Conservation (phyloP, 2,888 invertebrate species). For the Schizaphis graminum region DNA sequence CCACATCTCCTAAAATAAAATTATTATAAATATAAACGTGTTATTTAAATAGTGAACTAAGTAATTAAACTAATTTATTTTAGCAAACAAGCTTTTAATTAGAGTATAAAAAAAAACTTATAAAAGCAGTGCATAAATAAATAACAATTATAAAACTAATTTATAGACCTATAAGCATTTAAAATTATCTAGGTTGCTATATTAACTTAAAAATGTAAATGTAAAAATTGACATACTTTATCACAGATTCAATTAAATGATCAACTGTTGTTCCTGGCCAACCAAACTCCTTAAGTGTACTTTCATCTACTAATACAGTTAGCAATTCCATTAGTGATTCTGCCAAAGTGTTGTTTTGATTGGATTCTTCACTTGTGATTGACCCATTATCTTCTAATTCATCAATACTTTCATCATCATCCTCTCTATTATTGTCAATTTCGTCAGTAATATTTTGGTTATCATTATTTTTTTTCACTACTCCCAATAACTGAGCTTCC, state of each 20-base stretch:
- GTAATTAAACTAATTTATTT: background rate
- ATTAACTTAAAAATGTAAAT: background rate
- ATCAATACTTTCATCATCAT: slow-evolving; percentile 49
- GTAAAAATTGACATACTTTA: slow-evolving; percentile 67
- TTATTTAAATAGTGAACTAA: background rate
- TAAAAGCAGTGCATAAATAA: background rate
- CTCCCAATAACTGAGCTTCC: slow-evolving; percentile 70
- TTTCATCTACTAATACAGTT: slow-evolving; percentile 82
- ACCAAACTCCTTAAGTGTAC: slow-evolving; percentile 74
- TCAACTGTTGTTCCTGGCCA: slow-evolving; percentile 70
- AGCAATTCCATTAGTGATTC: slow-evolving; percentile 81
- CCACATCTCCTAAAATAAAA: slow-evolving; percentile 79
- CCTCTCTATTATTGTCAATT: slow-evolving; percentile 58
- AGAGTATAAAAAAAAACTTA: background rate
- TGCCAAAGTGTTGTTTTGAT: slow-evolving; percentile 79
- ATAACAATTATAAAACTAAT: background rate
- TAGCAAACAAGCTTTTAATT: background rate
- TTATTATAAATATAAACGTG: background rate
- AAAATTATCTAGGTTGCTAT: background rate
- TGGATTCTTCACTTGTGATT: slow-evolving; percentile 68
- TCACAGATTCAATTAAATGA: slow-evolving; percentile 71
- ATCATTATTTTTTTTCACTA: slow-evolving; percentile 70
- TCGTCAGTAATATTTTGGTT: slow-evolving; percentile 67
- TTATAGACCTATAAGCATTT: background rate
- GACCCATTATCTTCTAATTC: slow-evolving; percentile 61